Evolutionary conservation across 2,888 invertebrate species (phyloP), one percentile per base, ranked within the genome.

Genomic region (Electrophaes corylata): DNA sequence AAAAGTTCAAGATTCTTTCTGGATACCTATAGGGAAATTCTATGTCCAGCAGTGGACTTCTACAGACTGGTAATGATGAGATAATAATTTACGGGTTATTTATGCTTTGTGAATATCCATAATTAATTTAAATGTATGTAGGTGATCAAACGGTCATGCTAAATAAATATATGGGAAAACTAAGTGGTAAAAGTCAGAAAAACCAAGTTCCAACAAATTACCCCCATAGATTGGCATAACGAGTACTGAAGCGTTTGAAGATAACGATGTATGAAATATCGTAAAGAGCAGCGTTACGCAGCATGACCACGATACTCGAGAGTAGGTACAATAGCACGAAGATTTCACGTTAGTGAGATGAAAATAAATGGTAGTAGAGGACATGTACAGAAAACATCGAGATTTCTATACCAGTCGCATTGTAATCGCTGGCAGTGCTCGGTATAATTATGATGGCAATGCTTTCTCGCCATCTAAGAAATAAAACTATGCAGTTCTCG

Each of bases 321-420:
- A 47, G 64, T 68, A 6, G 26, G 10, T 29, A 74, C 70, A 71
- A 72, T 40, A 73, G 72, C 75, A 73, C 71, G 73, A 75, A 71
- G 71, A 70, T 64, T 84, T 81, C 78, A 78, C 78, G 70, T 73
- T 78, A 83, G 83, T 79, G 78, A 78, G 73, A 78, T 71, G 72
- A 75, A 76, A 75, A 60, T 60, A 60, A 56, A 76, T n/a, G n/a
- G 75, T 71, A 66, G 67, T 66, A 67, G 69, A 67, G 70, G 71
- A 70, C 69, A 70, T 75, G 71, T 69, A 65, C 71, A 71, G 73
- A 71, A 75, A 74, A 72, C 70, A 75, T 61, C 56, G 37, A 58
- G 73, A 78, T 83, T 83, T 83, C 81, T 82, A 78, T 64, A 68
- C 64, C 65, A 70, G 67, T 69, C 66, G 52, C 60, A 47, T 37